A percentile compares a stretch with the other conserved stretches of the same genome.
Conservation (phyloP, 2,113 vertebrate species). For the Eupsittula cactorum region DNA sequence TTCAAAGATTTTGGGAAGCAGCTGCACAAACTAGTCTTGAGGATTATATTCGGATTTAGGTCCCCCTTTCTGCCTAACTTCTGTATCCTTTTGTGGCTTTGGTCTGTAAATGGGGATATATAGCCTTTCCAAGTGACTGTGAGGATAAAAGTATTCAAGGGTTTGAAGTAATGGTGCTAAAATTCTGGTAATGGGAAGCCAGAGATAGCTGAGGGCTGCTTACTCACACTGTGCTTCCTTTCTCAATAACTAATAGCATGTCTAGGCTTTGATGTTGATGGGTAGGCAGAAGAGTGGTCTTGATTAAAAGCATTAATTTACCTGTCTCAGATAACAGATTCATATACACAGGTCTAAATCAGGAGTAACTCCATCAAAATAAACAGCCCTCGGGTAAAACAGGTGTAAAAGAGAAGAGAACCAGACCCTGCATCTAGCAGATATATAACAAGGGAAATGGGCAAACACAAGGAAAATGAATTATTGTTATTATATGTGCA, state of each 20-base stretch:
- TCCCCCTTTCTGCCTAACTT: not conserved
- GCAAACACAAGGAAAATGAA: slow-evolving; percentile 7
- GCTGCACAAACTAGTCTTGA: not conserved
- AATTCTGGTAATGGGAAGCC: slow-evolving; percentile 56
- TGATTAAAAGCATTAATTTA: slow-evolving; percentile 71
- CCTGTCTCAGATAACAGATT: slow-evolving; percentile 52
- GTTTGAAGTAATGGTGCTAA: slow-evolving; percentile 66
- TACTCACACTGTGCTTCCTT: slow-evolving; percentile 31
- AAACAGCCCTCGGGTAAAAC: slow-evolving; percentile 33
- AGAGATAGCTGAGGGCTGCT: slow-evolving; percentile 55
- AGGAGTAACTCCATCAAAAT: slow-evolving; percentile 56
- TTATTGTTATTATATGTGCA: slow-evolving; percentile 46
- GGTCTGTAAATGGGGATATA: slow-evolving; percentile 16
- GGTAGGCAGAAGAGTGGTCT: slow-evolving; percentile 56
- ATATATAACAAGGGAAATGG: slow-evolving; percentile 29
- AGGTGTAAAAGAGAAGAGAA: slow-evolving; percentile 51
- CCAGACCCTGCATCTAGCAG: slow-evolving; percentile 23
- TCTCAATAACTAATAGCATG: slow-evolving; percentile 64
- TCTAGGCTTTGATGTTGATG: slow-evolving; percentile 63
- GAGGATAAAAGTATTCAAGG: slow-evolving; percentile 64
- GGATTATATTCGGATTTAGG: not conserved
- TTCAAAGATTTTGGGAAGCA: not conserved
- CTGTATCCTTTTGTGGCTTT: not conserved
- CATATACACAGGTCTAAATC: slow-evolving; percentile 50
- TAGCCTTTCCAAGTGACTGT: slow-evolving; percentile 7